These are phyloP conservation scores for Ctenodactylus gundi DNA, from an alignment of 2,113 vertebrate species.

Conservation along the genomic window DNA sequence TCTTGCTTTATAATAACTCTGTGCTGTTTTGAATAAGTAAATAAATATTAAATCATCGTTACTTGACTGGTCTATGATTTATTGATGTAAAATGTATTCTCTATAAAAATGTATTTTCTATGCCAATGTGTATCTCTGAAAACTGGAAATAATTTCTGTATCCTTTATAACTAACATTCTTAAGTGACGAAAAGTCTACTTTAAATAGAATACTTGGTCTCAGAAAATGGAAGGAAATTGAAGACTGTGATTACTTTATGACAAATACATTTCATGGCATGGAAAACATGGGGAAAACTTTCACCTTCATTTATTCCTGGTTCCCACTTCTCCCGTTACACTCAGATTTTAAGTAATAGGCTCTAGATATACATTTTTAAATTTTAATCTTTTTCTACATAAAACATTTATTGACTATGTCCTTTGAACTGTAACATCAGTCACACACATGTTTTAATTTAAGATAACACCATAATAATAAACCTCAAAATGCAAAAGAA, in stretches of 20 bases:
- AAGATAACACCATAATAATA: background rate
- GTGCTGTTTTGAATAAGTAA: background rate
- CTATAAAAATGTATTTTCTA: background rate
- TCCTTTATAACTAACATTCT: background rate
- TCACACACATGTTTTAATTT: background rate
- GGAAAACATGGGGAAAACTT: background rate
- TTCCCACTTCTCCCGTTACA: conserved; percentile 38
- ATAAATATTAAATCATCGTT: background rate
- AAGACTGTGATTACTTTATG: background rate
- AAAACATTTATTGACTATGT: conserved; percentile 55
- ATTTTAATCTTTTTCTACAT: conserved; percentile 30
- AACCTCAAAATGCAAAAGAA: background rate
- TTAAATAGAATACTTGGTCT: background rate
- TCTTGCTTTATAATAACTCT: background rate
- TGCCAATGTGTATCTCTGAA: background rate
- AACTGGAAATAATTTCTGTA: background rate
- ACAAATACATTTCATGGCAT: background rate
- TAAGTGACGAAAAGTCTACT: background rate
- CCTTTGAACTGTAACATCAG: background rate
- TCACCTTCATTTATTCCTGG: conserved; percentile 14
- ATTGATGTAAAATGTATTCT: background rate
- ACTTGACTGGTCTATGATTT: background rate
- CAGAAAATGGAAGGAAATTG: background rate
- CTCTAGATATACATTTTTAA: conserved; percentile 48
- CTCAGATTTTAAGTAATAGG: conserved; percentile 17